Base-by-base conservation (phyloP, 2,888 invertebrate species). In the Hydrotaea cyrtoneurina region DNA sequence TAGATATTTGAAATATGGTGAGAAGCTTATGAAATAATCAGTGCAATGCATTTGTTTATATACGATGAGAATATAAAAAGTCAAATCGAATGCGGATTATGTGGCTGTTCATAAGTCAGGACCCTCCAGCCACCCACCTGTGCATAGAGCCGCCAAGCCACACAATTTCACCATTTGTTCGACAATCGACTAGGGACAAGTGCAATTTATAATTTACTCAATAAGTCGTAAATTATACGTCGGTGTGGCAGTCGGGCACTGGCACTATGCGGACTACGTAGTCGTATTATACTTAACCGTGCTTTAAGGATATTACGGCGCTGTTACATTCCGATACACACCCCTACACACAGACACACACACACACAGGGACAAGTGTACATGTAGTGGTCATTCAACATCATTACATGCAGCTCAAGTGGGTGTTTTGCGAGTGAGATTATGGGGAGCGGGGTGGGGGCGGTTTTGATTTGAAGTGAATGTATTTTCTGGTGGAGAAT, bases 141-240 rank as follows among this genome's bases (percentile, higher is more conserved):
- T n/a, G n/a, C n/a, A n/a, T n/a, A n/a, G n/a, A n/a, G n/a, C n/a
- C n/a, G n/a, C n/a, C n/a, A 53, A 53, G 2, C 4, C 2, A 43
- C 43, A 43, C 3, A 43, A 7, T 43, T 15, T 15, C 2, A 7
- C 50, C 8, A 50, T 59, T 59, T 15, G 15, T 59, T 59, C 7
- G 21, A 21, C 31, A 19, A 26, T 59, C 59, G 59, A 23, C 59
- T 15, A 59, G 8, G 59, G 15, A 21, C 66, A 66, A 66, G 17
- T 59, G 8, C 43, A 66, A 39, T 39, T 39, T 66, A 66, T 66
- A 66, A 66, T 66, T 66, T 66, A 66, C 66, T 66, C 66, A 39
- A 36, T 66, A 66, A 36, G 66, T 66, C 43, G 39, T 66, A 66
- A 66, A 36, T 66, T 39, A 66, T 66, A 62, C 55, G 55, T 55